A percentile compares a stretch with the other conserved stretches of the same genome.
Evolutionary conservation across 1,140 invertebrate genomes (phyloP).

Genomic region (Drosophila yakuba): DNA sequence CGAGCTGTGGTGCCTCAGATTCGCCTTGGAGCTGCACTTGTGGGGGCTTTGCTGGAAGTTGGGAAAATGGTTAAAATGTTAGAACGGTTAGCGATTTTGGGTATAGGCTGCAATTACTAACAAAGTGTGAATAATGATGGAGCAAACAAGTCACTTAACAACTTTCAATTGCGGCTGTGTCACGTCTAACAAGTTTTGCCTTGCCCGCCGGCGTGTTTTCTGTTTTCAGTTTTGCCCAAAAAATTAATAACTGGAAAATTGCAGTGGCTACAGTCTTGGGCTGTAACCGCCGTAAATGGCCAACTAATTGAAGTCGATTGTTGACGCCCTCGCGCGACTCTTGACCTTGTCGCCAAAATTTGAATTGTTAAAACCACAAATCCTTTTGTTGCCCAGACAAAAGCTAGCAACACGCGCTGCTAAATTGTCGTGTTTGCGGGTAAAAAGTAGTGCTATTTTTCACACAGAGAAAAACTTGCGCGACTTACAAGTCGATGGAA

Average conservation of each 20-base stretch:
- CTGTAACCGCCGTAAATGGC: constrained; percentile 50
- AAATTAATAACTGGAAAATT: constrained; percentile 79
- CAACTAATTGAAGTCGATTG: constrained; percentile 68
- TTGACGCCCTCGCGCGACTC: constrained; percentile 53
- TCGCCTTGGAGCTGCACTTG: constrained; percentile 47
- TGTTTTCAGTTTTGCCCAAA: constrained; percentile 36
- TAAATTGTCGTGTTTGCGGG: constrained; percentile 24
- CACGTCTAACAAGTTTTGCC: constrained; percentile 67
- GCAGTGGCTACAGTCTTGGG: constrained; percentile 11
- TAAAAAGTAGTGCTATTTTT: background rate
- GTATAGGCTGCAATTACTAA: constrained; percentile 59
- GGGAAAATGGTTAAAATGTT: background rate
- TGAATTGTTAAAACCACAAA: constrained; percentile 38
- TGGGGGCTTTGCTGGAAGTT: constrained; percentile 51
- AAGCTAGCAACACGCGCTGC: constrained; percentile 45
- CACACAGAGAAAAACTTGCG: background rate
- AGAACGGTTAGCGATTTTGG: constrained; percentile 32
- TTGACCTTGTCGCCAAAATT: constrained; percentile 58
- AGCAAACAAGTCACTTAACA: constrained; percentile 71
- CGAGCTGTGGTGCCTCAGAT: constrained; percentile 85
- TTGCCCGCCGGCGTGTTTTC: constrained; percentile 25
- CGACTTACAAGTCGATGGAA: no score
- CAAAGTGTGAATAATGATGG: constrained; percentile 68
- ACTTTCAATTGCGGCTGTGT: constrained; percentile 70
- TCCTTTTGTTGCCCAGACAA: constrained; percentile 56